Evolutionary conservation across 2,113 vertebrate genomes (phyloP), one percentile per base, ranked within the genome.

Genomic region (Corydoras sp.): DNA sequence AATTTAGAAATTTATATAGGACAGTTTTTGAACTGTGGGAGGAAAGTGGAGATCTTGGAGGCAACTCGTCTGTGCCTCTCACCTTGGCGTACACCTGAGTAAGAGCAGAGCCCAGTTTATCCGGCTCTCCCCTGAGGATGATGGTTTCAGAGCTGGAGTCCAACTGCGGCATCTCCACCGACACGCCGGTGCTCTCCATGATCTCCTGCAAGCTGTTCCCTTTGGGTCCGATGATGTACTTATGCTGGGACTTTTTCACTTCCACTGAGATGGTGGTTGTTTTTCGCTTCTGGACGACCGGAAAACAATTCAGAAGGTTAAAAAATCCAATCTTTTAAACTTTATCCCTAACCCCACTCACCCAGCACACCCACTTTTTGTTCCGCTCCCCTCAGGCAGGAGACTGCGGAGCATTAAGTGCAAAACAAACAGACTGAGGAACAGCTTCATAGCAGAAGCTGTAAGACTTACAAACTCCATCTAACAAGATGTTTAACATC

Each of bases 171-270:
- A 89, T 90, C 77, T 92, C 91, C 74, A 90, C 84, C 0, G 89
- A 92, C 30, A 91, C 88, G 1, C 88, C 90, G 0, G 86, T 91
- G 80, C 81, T 71, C 72, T 92, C 89, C 82, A 92, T 75, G 78
- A 91, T 92, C 81, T 93, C 88, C 69, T 92, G 88, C 76, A 91
- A 70, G 3, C 87, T 93, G 88, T 90, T 93, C 13, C 86, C 88
- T 68, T 89, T 91, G 0, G 87, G 84, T 13, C 87, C 88, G 0
- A 90, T 85, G 50, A 90, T 90, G 85, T 88, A 92, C 77, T 89
- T 90, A n/a, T 91, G 88, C 83, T 93, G 88, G 1, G 88, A 92
- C 69, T 92, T 93, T 80, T 90, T 92, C 76, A 91, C 88, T 71
- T 90, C 86, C 64, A 91, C 86, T 0, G 84, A 88, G 75, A 90